These are phyloP conservation scores for Dasypolia templi DNA, from an alignment of 2,888 invertebrate genomes.

Conservation along the genomic window DNA sequence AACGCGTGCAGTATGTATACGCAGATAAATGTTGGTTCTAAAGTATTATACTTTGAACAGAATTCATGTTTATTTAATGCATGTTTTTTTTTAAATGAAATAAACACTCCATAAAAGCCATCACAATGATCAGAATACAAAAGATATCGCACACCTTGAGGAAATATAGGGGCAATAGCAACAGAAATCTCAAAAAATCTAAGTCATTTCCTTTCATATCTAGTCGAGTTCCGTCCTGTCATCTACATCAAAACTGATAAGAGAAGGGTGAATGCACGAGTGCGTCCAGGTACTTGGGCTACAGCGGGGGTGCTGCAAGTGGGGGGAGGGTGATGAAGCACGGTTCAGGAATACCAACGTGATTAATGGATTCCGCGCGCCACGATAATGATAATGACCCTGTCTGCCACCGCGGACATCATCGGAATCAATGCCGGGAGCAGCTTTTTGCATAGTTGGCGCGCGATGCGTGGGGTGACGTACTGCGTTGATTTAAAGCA, in stretches of 20 bases:
- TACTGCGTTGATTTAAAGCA: constrained; percentile 59
- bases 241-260: constrained; percentile 87
- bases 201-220: constrained; percentile 75
- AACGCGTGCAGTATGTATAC: background rate
- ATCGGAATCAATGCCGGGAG: constrained; percentile 84
- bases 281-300: constrained; percentile 87
- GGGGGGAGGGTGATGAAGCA: constrained; percentile 71
- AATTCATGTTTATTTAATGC: constrained; percentile 9
- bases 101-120: constrained; percentile 40
- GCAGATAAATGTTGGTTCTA: background rate
- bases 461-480: constrained; percentile 66
- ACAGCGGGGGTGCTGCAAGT: constrained; percentile 67
- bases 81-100: constrained; percentile 26
- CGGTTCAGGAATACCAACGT: constrained; percentile 86
- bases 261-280: constrained; percentile 89
- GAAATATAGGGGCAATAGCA: constrained; percentile 52
- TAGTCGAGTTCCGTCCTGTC: constrained; percentile 79
- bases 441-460: constrained; percentile 81
- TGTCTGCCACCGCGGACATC: constrained; percentile 82
- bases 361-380: constrained; percentile 88
- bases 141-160: constrained; percentile 29
- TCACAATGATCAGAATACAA: constrained; percentile 32
- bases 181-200: constrained; percentile 69
- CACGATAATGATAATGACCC: constrained; percentile 89
- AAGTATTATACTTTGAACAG: background rate